A percentile compares a stretch with the other conserved stretches of the same genome.
Evolutionary conservation across 2,113 vertebrate genomes (phyloP).

Genomic region (Hippocampus zosterae): DNA sequence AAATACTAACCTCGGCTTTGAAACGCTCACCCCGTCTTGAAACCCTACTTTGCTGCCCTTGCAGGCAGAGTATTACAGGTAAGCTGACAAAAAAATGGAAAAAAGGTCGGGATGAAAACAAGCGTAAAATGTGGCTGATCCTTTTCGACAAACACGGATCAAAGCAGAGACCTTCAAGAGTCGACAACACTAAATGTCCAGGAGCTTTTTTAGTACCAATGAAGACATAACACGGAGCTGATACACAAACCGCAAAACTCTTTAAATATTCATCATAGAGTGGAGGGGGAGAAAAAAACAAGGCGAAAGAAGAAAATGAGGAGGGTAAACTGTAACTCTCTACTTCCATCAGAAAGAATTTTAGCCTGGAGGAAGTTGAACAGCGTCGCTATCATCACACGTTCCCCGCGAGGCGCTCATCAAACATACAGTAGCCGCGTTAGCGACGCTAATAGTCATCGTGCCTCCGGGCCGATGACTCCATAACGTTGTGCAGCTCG

Average conservation of each 20-base stretch:
- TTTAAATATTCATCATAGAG: conserved; percentile 57
- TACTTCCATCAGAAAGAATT: conserved; percentile 45
- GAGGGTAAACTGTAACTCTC: conserved; percentile 37
- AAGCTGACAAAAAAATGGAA: conserved; percentile 1
- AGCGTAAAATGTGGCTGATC: conserved; percentile 35
- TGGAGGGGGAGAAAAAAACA: conserved; percentile 4
- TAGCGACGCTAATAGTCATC: conserved; percentile 46
- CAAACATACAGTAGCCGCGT: conserved; percentile 58
- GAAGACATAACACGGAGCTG: conserved; percentile 39
- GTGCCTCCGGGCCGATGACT: conserved; percentile 39
- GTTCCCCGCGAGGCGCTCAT: conserved; percentile 51
- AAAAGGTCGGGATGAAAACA: conserved; percentile 26
- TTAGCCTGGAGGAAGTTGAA: conserved; percentile 46
- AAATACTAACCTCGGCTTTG: background rate
- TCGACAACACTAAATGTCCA: conserved; percentile 41
- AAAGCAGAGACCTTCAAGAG: conserved; percentile 28
- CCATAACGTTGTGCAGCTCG: conserved; percentile 59
- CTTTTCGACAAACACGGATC: conserved; percentile 11
- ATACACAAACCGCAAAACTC: conserved; percentile 56
- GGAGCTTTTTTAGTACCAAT: conserved; percentile 16
- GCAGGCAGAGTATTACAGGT: conserved; percentile 10
- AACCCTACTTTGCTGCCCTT: background rate
- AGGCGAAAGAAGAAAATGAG: background rate
- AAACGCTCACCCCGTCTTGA: background rate
- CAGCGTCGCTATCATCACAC: conserved; percentile 36